Percentiles rank a stretch among this genome's conserved stretches.
Evolutionary conservation across 2,113 vertebrate species (phyloP).

Genomic region (Tyrannus savana): DNA sequence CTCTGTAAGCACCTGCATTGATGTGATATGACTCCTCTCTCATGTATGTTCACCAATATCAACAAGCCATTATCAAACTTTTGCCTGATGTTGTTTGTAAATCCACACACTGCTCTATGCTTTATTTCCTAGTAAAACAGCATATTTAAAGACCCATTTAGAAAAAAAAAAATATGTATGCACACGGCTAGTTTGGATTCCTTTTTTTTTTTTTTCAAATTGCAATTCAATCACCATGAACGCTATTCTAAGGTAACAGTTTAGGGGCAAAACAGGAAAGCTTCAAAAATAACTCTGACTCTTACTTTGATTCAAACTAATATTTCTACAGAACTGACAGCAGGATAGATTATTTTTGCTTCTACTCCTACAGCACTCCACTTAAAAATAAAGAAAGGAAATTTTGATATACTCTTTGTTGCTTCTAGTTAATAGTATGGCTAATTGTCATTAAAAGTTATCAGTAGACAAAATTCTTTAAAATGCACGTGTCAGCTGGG

Average conservation of each 20-base stretch:
- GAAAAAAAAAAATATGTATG: not conserved
- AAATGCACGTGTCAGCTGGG: not conserved
- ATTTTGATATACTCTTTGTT: not conserved
- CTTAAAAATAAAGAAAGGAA: not conserved
- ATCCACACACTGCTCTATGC: not conserved
- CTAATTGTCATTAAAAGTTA: not conserved
- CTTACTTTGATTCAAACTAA: not conserved
- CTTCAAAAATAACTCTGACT: not conserved
- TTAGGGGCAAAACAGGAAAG: not conserved
- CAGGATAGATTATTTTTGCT: not conserved
- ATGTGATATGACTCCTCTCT: not conserved
- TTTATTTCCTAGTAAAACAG: not conserved
- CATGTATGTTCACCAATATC: not conserved
- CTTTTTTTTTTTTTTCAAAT: not conserved
- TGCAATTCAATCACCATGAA: not conserved
- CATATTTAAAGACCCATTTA: not conserved
- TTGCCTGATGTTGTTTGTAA: not conserved
- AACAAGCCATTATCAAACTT: not conserved
- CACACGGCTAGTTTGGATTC: not conserved
- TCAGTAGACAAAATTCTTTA: not conserved
- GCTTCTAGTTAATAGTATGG: not conserved
- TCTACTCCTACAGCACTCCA: not conserved
- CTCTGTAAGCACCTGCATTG: not conserved
- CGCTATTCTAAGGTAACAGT: not conserved
- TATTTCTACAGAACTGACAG: not conserved